Percentiles rank a stretch among this genome's conserved stretches.
Evolutionary conservation across 1,140 invertebrate genomes (phyloP).

Genomic region (Bombus pyrosoma): DNA sequence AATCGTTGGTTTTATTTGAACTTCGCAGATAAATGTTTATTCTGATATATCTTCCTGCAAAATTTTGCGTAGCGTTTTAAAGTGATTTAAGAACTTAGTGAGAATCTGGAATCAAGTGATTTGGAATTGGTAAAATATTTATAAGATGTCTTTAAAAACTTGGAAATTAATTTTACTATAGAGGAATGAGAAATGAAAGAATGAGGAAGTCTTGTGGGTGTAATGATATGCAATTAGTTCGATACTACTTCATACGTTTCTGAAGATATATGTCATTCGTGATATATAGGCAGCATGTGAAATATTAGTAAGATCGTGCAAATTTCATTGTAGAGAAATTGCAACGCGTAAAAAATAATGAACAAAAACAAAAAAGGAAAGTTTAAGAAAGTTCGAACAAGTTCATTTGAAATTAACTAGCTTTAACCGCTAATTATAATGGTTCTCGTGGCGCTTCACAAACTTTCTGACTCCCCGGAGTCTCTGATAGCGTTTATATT

Average conservation of each 20-base stretch:
- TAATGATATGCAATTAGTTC: too few species aligned
- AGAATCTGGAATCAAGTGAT: too few species aligned
- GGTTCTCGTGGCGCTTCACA: background rate
- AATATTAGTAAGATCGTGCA: constrained; percentile 10
- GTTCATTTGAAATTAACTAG: constrained; percentile 46
- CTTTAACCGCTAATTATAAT: constrained; percentile 38
- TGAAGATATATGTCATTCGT: background rate
- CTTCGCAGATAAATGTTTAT: too few species aligned
- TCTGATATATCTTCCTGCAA: background rate
- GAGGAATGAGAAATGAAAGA: too few species aligned
- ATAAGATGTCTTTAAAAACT: too few species aligned
- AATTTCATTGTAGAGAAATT: background rate
- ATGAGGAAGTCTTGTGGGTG: too few species aligned
- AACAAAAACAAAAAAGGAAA: background rate
- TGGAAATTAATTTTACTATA: too few species aligned
- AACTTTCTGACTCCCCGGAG: constrained; percentile 29
- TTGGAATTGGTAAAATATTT: too few species aligned
- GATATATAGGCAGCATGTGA: background rate
- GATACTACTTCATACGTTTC: too few species aligned
- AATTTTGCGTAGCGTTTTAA: background rate
- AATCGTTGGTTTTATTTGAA: too few species aligned
- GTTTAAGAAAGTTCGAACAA: constrained; percentile 34
- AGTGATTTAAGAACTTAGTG: background rate
- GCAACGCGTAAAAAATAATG: background rate
- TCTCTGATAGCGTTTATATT: constrained; percentile 23